Percentiles rank a stretch among this genome's conserved stretches.
These are phyloP conservation scores for Leucopternis melanops DNA, from an alignment of 2,113 vertebrate genomes.

Conservation along the genomic window DNA sequence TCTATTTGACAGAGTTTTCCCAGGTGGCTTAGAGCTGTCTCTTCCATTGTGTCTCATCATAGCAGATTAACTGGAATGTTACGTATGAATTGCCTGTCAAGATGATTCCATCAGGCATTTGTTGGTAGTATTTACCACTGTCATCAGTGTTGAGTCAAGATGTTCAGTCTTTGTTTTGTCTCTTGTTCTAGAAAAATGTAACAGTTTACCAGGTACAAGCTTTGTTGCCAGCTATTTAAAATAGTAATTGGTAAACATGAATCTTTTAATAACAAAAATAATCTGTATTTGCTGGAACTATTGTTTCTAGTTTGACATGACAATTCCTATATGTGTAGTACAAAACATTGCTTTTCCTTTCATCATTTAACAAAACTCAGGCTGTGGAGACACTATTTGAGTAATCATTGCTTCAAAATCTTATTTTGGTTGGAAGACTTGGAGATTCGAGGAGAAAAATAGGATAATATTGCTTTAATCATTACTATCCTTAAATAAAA, in stretches of 20 bases:
- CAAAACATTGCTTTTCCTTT: background rate
- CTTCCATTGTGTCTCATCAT: conserved; percentile 72
- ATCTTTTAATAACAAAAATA: background rate
- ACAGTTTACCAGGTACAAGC: background rate
- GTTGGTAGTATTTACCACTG: conserved; percentile 73
- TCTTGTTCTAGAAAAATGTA: background rate
- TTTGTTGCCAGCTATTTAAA: background rate
- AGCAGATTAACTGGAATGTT: conserved; percentile 78
- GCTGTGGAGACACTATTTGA: background rate
- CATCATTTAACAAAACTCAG: background rate
- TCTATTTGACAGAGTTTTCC: conserved; percentile 68
- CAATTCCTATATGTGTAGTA: background rate
- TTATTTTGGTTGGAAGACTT: background rate
- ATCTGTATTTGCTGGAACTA: background rate
- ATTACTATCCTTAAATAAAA: background rate
- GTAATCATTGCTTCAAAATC: background rate
- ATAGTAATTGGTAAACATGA: background rate
- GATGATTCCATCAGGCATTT: conserved; percentile 78
- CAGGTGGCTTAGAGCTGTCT: conserved; percentile 67
- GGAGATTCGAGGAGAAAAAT: background rate
- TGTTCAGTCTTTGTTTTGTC: conserved; percentile 41
- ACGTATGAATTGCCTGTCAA: conserved; percentile 82
- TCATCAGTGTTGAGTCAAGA: conserved; percentile 65
- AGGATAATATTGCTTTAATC: background rate
- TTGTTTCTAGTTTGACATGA: background rate